Evolutionary conservation across 2,797 vertebrate species (phyloP).

Genomic region (Nannoperca australis): DNA sequence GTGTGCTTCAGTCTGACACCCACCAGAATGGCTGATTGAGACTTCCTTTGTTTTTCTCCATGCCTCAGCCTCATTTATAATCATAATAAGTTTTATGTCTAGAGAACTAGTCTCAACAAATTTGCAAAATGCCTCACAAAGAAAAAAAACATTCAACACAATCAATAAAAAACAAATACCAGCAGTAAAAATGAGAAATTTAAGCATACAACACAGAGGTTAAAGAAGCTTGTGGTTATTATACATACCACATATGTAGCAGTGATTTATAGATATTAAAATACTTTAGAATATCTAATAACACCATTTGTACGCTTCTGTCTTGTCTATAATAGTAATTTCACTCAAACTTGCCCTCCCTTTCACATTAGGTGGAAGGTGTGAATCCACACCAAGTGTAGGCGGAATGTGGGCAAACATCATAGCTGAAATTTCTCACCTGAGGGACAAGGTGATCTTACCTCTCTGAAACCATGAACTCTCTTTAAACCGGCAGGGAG

Average conservation of each 20-base stretch:
- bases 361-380: conserved; percentile 22
- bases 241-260: neutral
- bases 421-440: conserved; percentile 21
- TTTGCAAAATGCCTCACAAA: neutral
- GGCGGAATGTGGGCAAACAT: conserved; percentile 11
- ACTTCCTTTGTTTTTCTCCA: conserved; percentile 38
- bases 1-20: conserved; percentile 4
- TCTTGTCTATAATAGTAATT: conserved; percentile 15
- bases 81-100: conserved; percentile 33
- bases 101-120: neutral
- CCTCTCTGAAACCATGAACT: conserved; percentile 27
- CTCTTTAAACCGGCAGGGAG: conserved; percentile 8
- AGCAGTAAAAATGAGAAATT: neutral
- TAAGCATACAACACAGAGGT: neutral
- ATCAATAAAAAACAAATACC: conserved; percentile 5
- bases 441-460: conserved; percentile 34
- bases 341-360: conserved; percentile 5
- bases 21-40: conserved; percentile 29
- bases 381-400: conserved; percentile 26
- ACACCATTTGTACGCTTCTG: neutral
- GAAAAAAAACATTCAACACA: neutral
- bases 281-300: neutral
- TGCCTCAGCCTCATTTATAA: conserved; percentile 26
- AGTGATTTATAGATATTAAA: neutral
- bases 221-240: neutral